Evolutionary conservation across 2,113 vertebrate species (phyloP).

Genomic region (Daphoenositta chrysoptera): DNA sequence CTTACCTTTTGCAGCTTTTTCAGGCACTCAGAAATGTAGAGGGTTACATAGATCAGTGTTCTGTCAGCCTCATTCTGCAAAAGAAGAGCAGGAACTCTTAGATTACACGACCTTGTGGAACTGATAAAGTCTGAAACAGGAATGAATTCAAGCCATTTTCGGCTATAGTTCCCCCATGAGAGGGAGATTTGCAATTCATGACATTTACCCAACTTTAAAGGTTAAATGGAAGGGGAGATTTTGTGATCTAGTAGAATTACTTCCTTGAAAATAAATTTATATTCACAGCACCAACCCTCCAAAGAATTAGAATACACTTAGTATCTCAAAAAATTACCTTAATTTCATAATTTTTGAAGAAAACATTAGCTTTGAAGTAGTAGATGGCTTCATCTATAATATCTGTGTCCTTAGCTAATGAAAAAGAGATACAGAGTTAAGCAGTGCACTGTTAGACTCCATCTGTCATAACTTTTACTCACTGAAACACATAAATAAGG

Average conservation of each 20-base stretch:
- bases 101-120: not conserved
- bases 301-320: not conserved
- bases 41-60: conserved; percentile 94
- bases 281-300: not conserved
- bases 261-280: not conserved
- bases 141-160: not conserved
- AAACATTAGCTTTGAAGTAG: conserved; percentile 99
- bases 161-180: not conserved
- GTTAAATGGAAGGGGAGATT: not conserved
- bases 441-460: not conserved
- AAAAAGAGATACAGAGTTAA: conserved; percentile 28
- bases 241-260: not conserved
- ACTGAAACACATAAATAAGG: not conserved
- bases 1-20: conserved; percentile 97
- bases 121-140: not conserved
- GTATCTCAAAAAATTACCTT: conserved; percentile 79
- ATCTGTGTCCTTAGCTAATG: conserved; percentile 88
- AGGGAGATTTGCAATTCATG: not conserved
- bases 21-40: conserved; percentile 98
- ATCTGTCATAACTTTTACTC: not conserved
- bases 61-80: conserved; percentile 95
- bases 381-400: conserved; percentile 98
- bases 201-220: not conserved
- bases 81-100: not conserved
- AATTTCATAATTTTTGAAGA: conserved; percentile 99